These are phyloP conservation scores for Drosophila flavopinicola DNA, from an alignment of 2,888 invertebrate species.

Conservation along the genomic window DNA sequence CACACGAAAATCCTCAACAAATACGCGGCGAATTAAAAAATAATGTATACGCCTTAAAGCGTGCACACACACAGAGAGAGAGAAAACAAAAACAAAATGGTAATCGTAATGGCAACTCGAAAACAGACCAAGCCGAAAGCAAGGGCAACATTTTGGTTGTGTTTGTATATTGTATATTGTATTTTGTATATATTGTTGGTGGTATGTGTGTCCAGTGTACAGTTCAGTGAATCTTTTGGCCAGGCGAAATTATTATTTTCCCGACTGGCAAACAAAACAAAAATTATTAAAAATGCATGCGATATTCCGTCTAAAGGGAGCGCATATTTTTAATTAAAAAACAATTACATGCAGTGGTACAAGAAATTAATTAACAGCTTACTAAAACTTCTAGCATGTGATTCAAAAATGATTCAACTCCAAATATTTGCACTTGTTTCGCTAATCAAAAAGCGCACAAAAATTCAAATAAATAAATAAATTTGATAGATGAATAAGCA, in stretches of 20 bases:
- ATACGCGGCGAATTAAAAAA: conserved; percentile 70
- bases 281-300: conserved; percentile 76
- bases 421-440: too few species aligned
- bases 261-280: conserved; percentile 73
- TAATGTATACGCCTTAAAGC: conserved; percentile 74
- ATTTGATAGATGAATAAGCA: too few species aligned
- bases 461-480: too few species aligned
- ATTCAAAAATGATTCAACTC: too few species aligned
- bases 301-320: conserved; percentile 47
- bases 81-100: conserved; percentile 15
- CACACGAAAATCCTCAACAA: conserved; percentile 59
- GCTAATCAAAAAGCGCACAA: too few species aligned
- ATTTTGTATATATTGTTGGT: conserved; percentile 6
- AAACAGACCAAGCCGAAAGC: conserved; percentile 25
- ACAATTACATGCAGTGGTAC: conserved; percentile 24
- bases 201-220: conserved; percentile 50
- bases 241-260: conserved; percentile 70
- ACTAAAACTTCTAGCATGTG: neutral
- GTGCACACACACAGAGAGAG: conserved; percentile 7
- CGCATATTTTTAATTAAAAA: conserved; percentile 70
- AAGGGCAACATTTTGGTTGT: conserved; percentile 20
- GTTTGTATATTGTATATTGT: conserved; percentile 1
- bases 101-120: neutral
- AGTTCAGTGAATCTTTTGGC: conserved; percentile 74
- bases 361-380: conserved; percentile 20